A percentile compares a stretch with the other conserved stretches of the same genome.
Evolutionary conservation across 2,113 vertebrate species (phyloP).

Genomic region (Bungarus multicinctus): DNA sequence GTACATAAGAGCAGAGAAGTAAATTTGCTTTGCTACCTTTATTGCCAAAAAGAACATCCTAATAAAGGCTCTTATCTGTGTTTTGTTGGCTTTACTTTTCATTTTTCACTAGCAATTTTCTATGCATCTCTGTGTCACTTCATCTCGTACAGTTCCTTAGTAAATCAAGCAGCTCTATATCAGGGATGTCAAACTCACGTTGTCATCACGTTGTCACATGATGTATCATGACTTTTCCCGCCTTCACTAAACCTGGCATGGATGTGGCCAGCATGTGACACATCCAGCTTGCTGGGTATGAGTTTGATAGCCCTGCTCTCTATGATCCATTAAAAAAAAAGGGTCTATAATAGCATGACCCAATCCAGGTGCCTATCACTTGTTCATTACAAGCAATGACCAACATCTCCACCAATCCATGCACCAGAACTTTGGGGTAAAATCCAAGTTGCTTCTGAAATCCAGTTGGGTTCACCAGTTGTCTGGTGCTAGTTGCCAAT

Average conservation of each 20-base stretch:
- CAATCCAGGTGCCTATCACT: neutral
- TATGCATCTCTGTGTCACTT: neutral
- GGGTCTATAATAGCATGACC: neutral
- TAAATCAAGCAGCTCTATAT: neutral
- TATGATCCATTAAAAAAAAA: neutral
- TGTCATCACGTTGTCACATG: accelerated
- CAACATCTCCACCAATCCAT: neutral
- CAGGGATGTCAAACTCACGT: no score
- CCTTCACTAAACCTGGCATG: no score
- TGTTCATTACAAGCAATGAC: neutral
- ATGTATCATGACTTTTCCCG: no score
- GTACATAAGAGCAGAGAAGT: neutral
- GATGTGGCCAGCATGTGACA: no score
- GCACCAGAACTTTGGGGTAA: neutral
- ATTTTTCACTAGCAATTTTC: neutral
- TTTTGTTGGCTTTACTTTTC: neutral
- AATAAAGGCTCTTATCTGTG: neutral
- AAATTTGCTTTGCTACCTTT: neutral
- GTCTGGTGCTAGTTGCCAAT: neutral
- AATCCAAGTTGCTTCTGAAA: neutral
- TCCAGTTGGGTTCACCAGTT: neutral
- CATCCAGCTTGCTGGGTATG: no score
- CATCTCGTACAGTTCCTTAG: neutral
- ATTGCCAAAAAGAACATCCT: neutral
- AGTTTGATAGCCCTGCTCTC: neutral